Evolutionary conservation across 2,113 vertebrate species (phyloP).

Genomic region (Pogona vitticeps): DNA sequence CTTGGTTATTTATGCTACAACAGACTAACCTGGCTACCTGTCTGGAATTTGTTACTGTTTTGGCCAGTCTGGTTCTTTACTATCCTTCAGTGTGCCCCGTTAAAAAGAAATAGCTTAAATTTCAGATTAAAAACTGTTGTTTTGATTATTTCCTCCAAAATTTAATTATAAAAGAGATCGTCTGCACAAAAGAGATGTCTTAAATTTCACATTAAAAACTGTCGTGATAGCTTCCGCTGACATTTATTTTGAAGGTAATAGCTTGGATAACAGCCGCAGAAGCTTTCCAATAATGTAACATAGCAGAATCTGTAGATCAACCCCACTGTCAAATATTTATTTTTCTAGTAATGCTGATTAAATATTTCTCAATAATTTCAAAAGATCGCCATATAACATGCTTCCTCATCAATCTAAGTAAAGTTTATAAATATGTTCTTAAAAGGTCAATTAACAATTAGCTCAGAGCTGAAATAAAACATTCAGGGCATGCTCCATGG

Average conservation of each 20-base stretch:
- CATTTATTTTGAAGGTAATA: neutral
- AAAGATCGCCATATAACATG: neutral
- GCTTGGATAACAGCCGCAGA: neutral
- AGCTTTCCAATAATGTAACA: neutral
- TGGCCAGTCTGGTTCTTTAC: too few relatives aligned
- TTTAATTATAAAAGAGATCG: neutral
- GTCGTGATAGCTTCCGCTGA: neutral
- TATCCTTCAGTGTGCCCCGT: too few relatives aligned
- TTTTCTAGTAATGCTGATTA: neutral
- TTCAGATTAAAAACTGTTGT: too few relatives aligned
- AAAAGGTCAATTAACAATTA: neutral
- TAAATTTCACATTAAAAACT: accelerated
- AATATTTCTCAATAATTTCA: neutral
- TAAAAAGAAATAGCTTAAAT: too few relatives aligned
- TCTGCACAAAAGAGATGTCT: neutral
- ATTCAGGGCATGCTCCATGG: neutral
- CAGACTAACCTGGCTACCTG: neutral
- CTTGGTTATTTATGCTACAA: neutral
- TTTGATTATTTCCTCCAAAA: too few relatives aligned
- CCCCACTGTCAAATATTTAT: neutral
- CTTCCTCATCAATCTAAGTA: neutral
- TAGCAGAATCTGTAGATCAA: neutral
- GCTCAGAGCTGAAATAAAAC: neutral
- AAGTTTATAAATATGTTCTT: neutral
- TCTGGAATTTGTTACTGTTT: too few relatives aligned